phyloP scores from a whole-genome alignment of 2,888 invertebrate species.

The Buathra laborator region DNA sequence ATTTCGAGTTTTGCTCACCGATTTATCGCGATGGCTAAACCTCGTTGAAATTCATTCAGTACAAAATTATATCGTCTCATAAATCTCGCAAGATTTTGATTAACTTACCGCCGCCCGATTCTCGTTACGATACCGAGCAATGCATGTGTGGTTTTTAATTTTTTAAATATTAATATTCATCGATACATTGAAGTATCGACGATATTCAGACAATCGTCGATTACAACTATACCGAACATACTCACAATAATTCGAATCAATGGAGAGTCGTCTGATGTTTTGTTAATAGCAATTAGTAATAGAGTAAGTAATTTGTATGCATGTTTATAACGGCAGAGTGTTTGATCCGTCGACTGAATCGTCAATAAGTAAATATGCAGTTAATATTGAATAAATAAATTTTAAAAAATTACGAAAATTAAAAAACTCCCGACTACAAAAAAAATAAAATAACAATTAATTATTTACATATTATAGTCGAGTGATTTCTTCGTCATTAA shows the following conservation, averaged over 20 bases:
- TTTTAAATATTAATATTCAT: slow-evolving; percentile 32
- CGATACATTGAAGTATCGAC: slow-evolving; percentile 46
- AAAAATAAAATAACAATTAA: too few species aligned
- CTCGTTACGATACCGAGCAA: slow-evolving; percentile 49
- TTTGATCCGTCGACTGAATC: not conserved
- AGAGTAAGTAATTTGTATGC: not conserved
- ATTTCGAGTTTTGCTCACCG: not conserved
- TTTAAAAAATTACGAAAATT: too few species aligned
- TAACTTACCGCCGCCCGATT: slow-evolving; percentile 8
- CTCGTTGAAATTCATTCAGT: slow-evolving; percentile 15
- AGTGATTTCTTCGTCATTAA: too few species aligned
- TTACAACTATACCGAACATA: slow-evolving; percentile 12
- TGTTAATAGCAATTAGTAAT: slow-evolving; percentile 7
- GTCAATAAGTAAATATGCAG: slow-evolving; percentile 13
- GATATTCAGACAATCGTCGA: slow-evolving; percentile 49
- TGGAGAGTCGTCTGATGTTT: slow-evolving; percentile 4
- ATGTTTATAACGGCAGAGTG: not conserved
- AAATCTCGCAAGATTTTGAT: slow-evolving; percentile 37
- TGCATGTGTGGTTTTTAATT: slow-evolving; percentile 58
- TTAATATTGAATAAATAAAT: slow-evolving; percentile 53
- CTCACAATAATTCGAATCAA: slow-evolving; percentile 40
- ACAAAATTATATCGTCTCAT: slow-evolving; percentile 18
- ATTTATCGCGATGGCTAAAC: slow-evolving; percentile 19
- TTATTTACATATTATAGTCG: too few species aligned
- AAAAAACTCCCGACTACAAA: too few species aligned